These are phyloP conservation scores for Dioctria linearis DNA, from an alignment of 2,888 invertebrate species.

Conservation along the genomic window DNA sequence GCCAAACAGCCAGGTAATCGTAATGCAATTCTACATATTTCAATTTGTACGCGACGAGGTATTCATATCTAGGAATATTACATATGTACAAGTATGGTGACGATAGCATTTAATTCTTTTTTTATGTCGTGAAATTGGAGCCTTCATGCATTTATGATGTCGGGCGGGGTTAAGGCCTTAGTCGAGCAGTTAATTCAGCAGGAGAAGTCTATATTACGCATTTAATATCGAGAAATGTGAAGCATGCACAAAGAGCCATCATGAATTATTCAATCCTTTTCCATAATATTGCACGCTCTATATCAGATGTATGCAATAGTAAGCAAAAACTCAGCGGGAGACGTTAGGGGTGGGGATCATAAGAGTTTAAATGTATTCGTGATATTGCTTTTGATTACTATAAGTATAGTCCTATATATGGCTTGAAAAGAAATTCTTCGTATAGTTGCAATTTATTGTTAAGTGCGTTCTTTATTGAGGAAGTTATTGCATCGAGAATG, in stretches of 20 bases:
- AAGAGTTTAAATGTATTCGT: too few species aligned
- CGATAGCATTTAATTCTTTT: slow-evolving; percentile 1
- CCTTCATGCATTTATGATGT: neutral
- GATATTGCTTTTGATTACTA: too few species aligned
- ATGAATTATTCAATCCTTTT: slow-evolving; percentile 43
- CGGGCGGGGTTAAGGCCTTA: neutral
- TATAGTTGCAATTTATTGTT: too few species aligned
- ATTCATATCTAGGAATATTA: neutral
- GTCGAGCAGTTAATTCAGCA: slow-evolving; percentile 17
- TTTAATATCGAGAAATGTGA: slow-evolving; percentile 37
- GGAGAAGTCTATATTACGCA: slow-evolving; percentile 27
- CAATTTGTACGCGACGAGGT: neutral
- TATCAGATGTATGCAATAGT: too few species aligned
- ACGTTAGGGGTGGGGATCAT: too few species aligned
- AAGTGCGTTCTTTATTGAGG: too few species aligned
- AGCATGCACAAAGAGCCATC: slow-evolving; percentile 4
- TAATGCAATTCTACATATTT: slow-evolving; percentile 6
- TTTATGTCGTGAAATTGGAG: slow-evolving; percentile 7
- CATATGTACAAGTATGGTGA: neutral
- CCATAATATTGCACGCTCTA: neutral
- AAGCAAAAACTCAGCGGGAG: too few species aligned
- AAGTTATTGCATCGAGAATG: too few species aligned
- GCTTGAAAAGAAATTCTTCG: too few species aligned
- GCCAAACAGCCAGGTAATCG: neutral
- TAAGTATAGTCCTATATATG: too few species aligned